A percentile compares a stretch with the other conserved stretches of the same genome.
These are phyloP conservation scores for Drosophila nikananu DNA, from an alignment of 1,140 invertebrate species.

Conservation along the genomic window DNA sequence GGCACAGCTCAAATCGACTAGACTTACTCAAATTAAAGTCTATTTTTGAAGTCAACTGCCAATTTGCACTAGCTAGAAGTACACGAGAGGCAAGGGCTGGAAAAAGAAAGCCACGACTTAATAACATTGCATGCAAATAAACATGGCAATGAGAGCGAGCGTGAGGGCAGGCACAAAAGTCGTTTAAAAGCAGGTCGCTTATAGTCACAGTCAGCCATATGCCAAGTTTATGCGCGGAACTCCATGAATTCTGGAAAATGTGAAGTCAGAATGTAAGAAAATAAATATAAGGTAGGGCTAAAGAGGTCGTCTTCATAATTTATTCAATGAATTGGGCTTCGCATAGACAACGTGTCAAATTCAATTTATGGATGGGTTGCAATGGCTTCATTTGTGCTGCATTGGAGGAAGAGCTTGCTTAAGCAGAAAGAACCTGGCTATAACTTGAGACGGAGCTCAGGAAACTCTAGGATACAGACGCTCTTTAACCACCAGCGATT, in stretches of 20 bases:
- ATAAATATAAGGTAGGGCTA: background rate
- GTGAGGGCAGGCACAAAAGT: conserved; percentile 47
- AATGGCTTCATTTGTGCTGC: conserved; percentile 7
- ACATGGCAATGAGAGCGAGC: conserved; percentile 61
- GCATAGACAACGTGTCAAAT: background rate
- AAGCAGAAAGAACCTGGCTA: background rate
- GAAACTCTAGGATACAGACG: background rate
- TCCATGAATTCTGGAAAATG: conserved; percentile 3
- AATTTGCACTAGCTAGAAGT: conserved; percentile 54
- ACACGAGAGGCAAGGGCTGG: conserved; percentile 12
- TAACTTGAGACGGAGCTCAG: background rate
- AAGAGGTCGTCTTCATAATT: background rate
- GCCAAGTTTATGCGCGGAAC: background rate
- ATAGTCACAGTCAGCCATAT: conserved; percentile 8
- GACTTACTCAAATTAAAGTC: conserved; percentile 69
- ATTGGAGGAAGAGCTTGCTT: background rate
- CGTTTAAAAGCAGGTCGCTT: conserved; percentile 49
- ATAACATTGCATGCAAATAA: conserved; percentile 77
- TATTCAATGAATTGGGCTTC: background rate
- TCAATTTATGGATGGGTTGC: conserved; percentile 14
- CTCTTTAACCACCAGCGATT: too few relatives aligned
- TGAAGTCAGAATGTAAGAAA: background rate
- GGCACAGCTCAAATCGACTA: conserved; percentile 36
- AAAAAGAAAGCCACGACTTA: conserved; percentile 39
- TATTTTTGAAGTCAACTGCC: conserved; percentile 76